Conservation (phyloP, 2,888 invertebrate species). For the Acleris laterana region DNA sequence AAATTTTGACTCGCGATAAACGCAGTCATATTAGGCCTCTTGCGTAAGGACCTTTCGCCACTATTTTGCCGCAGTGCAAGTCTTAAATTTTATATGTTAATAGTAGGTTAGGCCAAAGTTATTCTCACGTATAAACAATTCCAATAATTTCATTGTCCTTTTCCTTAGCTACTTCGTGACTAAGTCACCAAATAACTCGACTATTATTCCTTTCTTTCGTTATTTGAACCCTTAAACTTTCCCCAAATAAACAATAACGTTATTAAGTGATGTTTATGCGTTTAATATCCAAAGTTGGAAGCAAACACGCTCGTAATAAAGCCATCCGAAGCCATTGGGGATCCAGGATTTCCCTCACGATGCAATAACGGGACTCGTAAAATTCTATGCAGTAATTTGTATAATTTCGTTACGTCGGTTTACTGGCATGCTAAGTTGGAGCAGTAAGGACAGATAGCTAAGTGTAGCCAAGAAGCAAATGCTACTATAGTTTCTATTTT, state of each 20-base stretch:
- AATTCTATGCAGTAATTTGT: conserved; percentile 64
- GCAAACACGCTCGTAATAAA: conserved; percentile 26
- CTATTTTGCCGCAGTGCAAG: no score
- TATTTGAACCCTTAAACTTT: not conserved
- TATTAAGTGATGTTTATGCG: conserved; percentile 30
- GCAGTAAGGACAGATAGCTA: conserved; percentile 7
- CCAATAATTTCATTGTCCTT: no score
- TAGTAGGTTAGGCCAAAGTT: no score
- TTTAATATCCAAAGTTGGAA: conserved; percentile 32
- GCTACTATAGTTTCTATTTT: no score
- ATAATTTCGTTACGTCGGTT: conserved; percentile 50
- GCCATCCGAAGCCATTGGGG: conserved; percentile 20
- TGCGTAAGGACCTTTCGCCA: no score
- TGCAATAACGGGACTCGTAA: conserved; percentile 49
- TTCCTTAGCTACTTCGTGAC: no score
- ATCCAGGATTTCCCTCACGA: conserved; percentile 36
- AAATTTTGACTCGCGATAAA: no score
- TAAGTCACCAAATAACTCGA: no score
- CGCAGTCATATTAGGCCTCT: no score
- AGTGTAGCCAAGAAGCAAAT: not conserved
- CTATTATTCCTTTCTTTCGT: no score
- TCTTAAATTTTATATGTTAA: no score
- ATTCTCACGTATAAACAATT: no score
- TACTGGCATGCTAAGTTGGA: not conserved
- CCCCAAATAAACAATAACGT: conserved; percentile 20